These are phyloP conservation scores for Sussaba pulchella DNA, from an alignment of 2,888 invertebrate species.

Conservation along the genomic window DNA sequence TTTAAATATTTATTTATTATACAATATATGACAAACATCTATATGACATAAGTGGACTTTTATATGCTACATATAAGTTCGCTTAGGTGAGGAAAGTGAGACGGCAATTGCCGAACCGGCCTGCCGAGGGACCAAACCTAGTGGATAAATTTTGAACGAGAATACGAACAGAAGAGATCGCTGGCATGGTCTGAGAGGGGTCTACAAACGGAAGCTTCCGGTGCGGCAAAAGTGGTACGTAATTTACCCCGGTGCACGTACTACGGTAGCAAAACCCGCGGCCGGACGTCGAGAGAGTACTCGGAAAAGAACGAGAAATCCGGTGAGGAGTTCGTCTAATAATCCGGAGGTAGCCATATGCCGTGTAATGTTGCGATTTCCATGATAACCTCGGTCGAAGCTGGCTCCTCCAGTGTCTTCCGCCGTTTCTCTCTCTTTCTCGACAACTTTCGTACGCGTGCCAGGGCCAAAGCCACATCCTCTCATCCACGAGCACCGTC, in stretches of 20 bases:
- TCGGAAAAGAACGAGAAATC: conserved; percentile 50
- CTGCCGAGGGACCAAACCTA: conserved; percentile 56
- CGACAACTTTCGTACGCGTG: neutral
- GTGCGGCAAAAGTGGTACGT: conserved; percentile 52
- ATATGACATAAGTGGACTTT: no score
- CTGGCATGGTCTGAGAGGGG: conserved; percentile 4
- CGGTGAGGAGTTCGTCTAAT: conserved; percentile 67
- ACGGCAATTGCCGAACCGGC: conserved; percentile 54
- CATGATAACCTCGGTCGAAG: conserved; percentile 72
- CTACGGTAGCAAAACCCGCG: conserved; percentile 29
- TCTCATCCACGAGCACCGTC: conserved; percentile 13
- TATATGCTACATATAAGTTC: no score
- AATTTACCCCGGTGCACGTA: conserved; percentile 40
- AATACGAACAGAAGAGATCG: conserved; percentile 59
- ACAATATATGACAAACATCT: no score
- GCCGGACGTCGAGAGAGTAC: conserved; percentile 47
- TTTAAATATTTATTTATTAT: no score
- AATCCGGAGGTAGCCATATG: conserved; percentile 73
- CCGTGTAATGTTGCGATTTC: conserved; percentile 75
- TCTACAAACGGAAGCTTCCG: conserved; percentile 52
- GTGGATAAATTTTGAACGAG: conserved; percentile 70
- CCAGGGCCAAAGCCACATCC: conserved; percentile 8
- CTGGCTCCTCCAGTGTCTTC: conserved; percentile 2
- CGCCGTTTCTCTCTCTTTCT: neutral
- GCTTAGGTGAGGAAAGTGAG: conserved; percentile 47